Evolutionary conservation across 2,888 invertebrate species (phyloP), one percentile per base, ranked within the genome.

Genomic region (Miltochrista miniata): DNA sequence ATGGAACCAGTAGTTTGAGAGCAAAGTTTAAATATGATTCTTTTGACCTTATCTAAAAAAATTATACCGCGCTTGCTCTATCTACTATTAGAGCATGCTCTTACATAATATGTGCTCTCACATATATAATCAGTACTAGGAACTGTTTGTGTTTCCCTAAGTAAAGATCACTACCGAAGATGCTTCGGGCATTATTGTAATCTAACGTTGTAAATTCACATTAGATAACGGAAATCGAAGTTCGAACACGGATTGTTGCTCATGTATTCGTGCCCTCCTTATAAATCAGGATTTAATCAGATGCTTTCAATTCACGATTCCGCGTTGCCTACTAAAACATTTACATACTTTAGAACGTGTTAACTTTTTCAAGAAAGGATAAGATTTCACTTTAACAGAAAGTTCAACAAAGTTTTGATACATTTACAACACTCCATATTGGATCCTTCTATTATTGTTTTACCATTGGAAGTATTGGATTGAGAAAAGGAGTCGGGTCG

Each of bases 171-270:
- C 76, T 79, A 79, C 75, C 69, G 76, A 76, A 76, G 76, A 76
- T 74, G 72, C 75, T 72, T 71, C 70, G 60, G 60, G 61, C 45
- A 68, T 70, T 71, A 78, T 72, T 70, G 74, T 83, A 81, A 87
- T 85, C 83, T 84, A 57, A 68, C 67, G 75, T 75, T 79, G 83
- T 87, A 85, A 88, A 87, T 88, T 85, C 75, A 75, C 80, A 77
- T 77, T 72, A 82, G 85, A 85, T 88, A 87, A 82, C 83, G 76
- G 81, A 74, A 74, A 73, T 75, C 72, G 79, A 74, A 76, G 72
- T 64, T 64, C 62, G 70, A 81, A 85, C 85, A 84, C 66, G 83
- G 74, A 70, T 82, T 77, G 81, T 71, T 74, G 75, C 77, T 76
- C 79, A 76, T 74, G 80, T 73, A 80, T 83, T 83, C 80, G 76